These are phyloP conservation scores for Etia nguti DNA, from an alignment of 2,113 vertebrate genomes.

Conservation along the genomic window DNA sequence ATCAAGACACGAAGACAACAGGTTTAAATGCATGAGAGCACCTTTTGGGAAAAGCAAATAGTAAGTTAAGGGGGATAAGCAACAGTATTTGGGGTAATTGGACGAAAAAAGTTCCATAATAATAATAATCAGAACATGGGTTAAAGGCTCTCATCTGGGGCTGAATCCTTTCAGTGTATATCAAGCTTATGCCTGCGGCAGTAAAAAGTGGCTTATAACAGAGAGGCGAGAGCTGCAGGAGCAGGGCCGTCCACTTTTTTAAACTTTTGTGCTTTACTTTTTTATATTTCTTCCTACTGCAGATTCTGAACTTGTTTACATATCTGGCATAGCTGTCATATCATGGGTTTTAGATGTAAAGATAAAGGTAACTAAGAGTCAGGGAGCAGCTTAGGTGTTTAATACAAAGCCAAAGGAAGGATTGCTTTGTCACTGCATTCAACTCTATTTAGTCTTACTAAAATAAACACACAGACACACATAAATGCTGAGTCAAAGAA, in stretches of 20 bases:
- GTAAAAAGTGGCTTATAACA: too few relatives aligned
- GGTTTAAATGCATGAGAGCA: too few relatives aligned
- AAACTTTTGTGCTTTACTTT: neutral
- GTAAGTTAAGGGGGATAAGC: too few relatives aligned
- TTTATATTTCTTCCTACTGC: neutral
- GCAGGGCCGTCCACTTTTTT: neutral
- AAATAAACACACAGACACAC: neutral
- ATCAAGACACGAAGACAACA: too few relatives aligned
- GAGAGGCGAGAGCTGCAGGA: neutral
- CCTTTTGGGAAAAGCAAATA: too few relatives aligned
- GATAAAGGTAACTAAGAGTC: neutral
- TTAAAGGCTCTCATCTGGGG: neutral
- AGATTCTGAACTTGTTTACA: neutral
- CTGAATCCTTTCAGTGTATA: neutral
- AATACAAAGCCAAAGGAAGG: neutral
- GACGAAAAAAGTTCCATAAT: too few relatives aligned
- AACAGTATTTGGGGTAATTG: too few relatives aligned
- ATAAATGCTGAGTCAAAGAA: neutral
- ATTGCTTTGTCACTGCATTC: neutral
- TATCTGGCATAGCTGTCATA: neutral
- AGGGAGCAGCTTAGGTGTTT: neutral
- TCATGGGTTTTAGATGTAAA: neutral
- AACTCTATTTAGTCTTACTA: neutral
- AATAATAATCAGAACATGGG: too few relatives aligned
- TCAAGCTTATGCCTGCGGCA: too few relatives aligned